phyloP scores from a whole-genome alignment of 2,888 invertebrate species.

The Epinotia bilunana region DNA sequence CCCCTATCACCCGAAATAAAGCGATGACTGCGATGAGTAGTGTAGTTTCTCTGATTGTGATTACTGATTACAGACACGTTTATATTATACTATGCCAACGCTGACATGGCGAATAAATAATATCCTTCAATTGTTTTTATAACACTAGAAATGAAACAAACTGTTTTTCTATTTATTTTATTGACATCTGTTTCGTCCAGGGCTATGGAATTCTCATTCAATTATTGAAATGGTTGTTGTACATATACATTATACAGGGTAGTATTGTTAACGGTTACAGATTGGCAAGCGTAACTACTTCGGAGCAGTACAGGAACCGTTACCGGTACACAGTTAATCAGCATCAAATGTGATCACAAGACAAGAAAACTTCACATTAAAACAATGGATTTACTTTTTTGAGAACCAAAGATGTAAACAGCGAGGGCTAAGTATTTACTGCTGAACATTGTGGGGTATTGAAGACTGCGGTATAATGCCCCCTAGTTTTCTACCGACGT shows the following conservation, averaged over 20 bases:
- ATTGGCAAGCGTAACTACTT: background rate
- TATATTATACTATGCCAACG: too few relatives aligned
- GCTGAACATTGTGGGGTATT: background rate
- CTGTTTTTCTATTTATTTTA: slow-evolving; percentile 15
- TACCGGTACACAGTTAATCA: slow-evolving; percentile 10
- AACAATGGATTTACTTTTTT: background rate
- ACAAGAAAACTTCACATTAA: background rate
- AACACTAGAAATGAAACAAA: too few relatives aligned
- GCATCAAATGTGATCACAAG: background rate
- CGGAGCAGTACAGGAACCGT: background rate
- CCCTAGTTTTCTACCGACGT: too few relatives aligned
- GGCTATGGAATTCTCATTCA: slow-evolving; percentile 12
- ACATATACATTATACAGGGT: background rate
- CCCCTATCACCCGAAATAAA: too few relatives aligned
- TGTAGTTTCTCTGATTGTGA: too few relatives aligned
- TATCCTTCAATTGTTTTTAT: too few relatives aligned
- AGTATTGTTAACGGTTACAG: background rate
- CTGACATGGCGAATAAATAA: too few relatives aligned
- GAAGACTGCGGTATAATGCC: too few relatives aligned
- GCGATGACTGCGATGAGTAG: too few relatives aligned
- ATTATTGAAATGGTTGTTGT: background rate
- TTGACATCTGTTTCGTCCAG: slow-evolving; percentile 24
- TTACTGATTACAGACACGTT: too few relatives aligned
- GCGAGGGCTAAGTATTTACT: background rate
- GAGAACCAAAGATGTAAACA: background rate